Percentiles rank a stretch among this genome's conserved stretches.
Conservation (phyloP, 2,888 invertebrate species). For the Nycteola revayana region DNA sequence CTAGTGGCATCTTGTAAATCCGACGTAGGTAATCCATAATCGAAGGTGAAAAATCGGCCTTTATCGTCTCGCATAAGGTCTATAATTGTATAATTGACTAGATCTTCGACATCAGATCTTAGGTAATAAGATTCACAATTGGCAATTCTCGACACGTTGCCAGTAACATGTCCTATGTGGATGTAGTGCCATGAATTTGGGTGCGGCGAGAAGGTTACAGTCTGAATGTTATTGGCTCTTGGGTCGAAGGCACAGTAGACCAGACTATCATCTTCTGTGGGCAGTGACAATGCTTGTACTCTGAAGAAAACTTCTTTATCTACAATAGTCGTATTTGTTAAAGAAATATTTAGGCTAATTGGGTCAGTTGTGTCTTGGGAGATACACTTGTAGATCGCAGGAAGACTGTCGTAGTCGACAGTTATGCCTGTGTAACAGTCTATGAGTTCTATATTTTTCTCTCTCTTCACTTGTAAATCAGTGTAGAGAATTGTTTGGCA, state of each 20-base stretch:
- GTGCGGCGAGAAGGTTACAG: slow-evolving; percentile 75
- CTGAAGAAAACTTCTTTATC: slow-evolving; percentile 54
- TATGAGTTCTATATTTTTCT: slow-evolving; percentile 56
- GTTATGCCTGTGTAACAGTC: slow-evolving; percentile 55
- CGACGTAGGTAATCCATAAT: slow-evolving; percentile 86
- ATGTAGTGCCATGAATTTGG: slow-evolving; percentile 84
- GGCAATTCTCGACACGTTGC: slow-evolving; percentile 47
- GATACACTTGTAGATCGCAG: slow-evolving; percentile 77
- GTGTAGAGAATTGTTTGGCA: slow-evolving; percentile 85
- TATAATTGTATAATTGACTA: slow-evolving; percentile 48
- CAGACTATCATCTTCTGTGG: slow-evolving; percentile 72
- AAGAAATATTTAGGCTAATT: slow-evolving; percentile 61
- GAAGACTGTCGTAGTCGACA: slow-evolving; percentile 47
- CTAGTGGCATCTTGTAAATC: slow-evolving; percentile 84
- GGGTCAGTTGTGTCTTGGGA: slow-evolving; percentile 52
- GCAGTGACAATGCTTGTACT: slow-evolving; percentile 78
- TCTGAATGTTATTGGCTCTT: slow-evolving; percentile 54
- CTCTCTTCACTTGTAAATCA: slow-evolving; percentile 82
- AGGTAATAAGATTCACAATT: slow-evolving; percentile 62
- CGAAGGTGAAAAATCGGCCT: slow-evolving; percentile 89
- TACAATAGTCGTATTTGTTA: slow-evolving; percentile 52
- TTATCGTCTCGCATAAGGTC: slow-evolving; percentile 82
- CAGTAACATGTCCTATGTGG: slow-evolving; percentile 40
- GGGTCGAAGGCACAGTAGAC: slow-evolving; percentile 74
- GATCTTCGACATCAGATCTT: slow-evolving; percentile 45